Base-by-base conservation (phyloP, 2,113 vertebrate species). In the Gopherus flavomarginatus region DNA sequence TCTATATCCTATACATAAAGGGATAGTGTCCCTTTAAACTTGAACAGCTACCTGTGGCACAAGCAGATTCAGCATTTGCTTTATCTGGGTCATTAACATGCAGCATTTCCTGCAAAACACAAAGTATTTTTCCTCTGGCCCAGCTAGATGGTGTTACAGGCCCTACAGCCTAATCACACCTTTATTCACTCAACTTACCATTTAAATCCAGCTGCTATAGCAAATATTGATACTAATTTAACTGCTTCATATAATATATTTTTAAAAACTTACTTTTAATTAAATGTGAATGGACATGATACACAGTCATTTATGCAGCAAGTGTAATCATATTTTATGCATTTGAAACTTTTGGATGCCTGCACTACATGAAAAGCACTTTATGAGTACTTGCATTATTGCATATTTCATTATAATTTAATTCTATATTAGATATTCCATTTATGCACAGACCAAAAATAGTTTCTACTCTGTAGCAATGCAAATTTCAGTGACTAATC, bases 371-470 rank as follows among this genome's bases (percentile, higher is more conserved):
- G 87, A 96, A 95, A 97, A 96, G 90, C 90, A 90, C 91, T 97
- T 94, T 92, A 95, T 89, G 95, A 94, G 86, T 86, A 49, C 96
- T 97, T 96, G 90, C 80, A 91, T 97, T 97, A 96, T 96, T 96
- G 93, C 91, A 95, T 96, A 97, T 97, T 98, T 97, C 97, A 97
- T 98, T 97, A 94, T 95, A 97, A 98, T 95, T 89, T 92, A 97
- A 97, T 97, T 97, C 96, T 97, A 54, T 94, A 95, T 98, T 98
- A 97, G 94, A 96, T 96, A 97, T 94, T 97, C 96, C 94, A 94
- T 96, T 98, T 98, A 97, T 89, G 96, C 93, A 95, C 78, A 87
- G 92, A 94, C 96, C 92, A 84, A 96, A 97, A 98, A 98, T 97
- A 96, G 95, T 89, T 97, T 96, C 90, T 93, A 87, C 93, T 97